Evolutionary conservation across 2,888 invertebrate genomes (phyloP).

Genomic region (Junonia oenone): DNA sequence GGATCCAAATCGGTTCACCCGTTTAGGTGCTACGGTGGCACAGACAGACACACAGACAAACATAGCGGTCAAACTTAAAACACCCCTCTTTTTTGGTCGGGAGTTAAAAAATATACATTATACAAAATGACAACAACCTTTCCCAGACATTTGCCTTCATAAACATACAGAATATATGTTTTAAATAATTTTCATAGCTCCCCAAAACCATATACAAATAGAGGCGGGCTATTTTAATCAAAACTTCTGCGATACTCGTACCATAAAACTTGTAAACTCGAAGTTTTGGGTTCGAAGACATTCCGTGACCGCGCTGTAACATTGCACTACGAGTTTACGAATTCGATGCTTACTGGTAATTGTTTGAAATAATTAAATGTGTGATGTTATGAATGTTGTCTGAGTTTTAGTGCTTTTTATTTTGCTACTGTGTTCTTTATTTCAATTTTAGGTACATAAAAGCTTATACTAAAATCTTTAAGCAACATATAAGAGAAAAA

Average conservation of each 20-base stretch:
- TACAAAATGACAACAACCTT: background rate
- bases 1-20: too few species aligned
- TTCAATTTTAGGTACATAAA: too few species aligned
- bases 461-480: too few species aligned
- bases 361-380: background rate
- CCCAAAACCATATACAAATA: conserved; percentile 13
- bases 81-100: too few species aligned
- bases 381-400: too few species aligned
- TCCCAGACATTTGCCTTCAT: background rate
- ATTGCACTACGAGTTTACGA: background rate
- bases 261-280: conserved; percentile 18
- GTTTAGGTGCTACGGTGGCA: too few species aligned
- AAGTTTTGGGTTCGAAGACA: conserved; percentile 11
- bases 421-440: too few species aligned
- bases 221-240: conserved; percentile 20
- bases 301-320: conserved; percentile 13
- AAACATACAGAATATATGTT: background rate
- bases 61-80: too few species aligned
- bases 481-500: too few species aligned
- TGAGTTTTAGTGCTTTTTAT: too few species aligned
- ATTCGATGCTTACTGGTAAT: background rate
- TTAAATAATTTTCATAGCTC: conserved; percentile 7
- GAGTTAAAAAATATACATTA: too few species aligned
- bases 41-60: too few species aligned
- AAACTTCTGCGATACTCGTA: conserved; percentile 13